Evolutionary conservation across 2,797 vertebrate species (phyloP), one percentile per base, ranked within the genome.

Genomic region (Scolopax rusticola): DNA sequence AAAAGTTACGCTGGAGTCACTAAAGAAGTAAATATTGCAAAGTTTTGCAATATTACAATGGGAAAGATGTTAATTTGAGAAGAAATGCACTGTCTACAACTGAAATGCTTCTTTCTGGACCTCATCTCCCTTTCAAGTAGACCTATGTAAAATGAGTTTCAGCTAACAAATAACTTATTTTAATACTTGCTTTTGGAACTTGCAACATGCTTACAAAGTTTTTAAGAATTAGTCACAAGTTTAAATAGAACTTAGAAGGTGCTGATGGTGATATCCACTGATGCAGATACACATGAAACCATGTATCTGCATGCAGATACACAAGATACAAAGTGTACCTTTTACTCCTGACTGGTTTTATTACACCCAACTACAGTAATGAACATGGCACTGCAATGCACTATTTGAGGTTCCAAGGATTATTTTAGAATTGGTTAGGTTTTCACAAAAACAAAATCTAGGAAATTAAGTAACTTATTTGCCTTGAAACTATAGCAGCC

Each of bases 391-490:
- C 53, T 57, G 47, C 14, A 63, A 19, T 9, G 38, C 3, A 24
- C 15, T 41, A 11, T 54, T 51, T 70, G 43, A 84, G 14, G n/a
- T 15, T 83, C 12, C 69, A 86, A 59, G n/a, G 12, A 73, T 50
- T 78, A 27, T 79, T 95, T 89, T 36, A 57, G 21, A 95, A 84
- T 38, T 8, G 30, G 16, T 40, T 51, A 65, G 32, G 36, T 78
- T 93, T 47, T 16, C 17, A 89, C 32, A 45, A 33, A 51, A 36
- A 51, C 50, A 21, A 53, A 68, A 89, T 40, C 74, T 63, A 94
- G 76, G 75, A 87, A 95, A 73, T 94, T 32, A 97, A 93, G 64
- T 96, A 9, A 97, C 97, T 94, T 97, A 76, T 96, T 85, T 60
- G 28, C 91, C 91, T 95, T 95, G 79, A 96, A 97, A 95, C 57